Conservation (phyloP, 2,113 vertebrate genomes). For the Pseudopipra pipra region DNA sequence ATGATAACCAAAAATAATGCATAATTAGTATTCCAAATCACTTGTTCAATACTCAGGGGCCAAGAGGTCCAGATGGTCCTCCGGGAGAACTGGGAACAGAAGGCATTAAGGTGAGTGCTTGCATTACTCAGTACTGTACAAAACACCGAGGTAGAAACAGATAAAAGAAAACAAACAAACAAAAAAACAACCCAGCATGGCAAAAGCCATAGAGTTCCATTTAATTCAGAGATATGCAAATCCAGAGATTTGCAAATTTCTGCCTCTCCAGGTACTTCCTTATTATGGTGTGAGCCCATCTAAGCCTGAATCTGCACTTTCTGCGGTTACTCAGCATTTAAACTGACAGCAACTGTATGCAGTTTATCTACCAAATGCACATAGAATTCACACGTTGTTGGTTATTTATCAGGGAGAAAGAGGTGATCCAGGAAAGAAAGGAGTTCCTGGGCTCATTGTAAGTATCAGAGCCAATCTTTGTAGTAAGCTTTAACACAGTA, state of each 20-base stretch:
- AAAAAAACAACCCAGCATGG: neutral
- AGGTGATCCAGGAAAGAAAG: slow-evolving; percentile 84
- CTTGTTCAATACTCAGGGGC: slow-evolving; percentile 79
- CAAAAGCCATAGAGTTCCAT: neutral
- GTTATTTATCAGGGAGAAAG: slow-evolving; percentile 85
- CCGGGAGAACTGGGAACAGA: slow-evolving; percentile 85
- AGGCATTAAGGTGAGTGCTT: slow-evolving; percentile 86
- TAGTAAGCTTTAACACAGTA: neutral
- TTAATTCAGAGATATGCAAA: neutral
- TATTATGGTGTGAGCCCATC: neutral
- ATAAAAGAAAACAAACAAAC: neutral
- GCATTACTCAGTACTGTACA: neutral
- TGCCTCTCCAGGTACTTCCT: neutral
- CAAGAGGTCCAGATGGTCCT: slow-evolving; percentile 86
- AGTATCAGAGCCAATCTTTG: slow-evolving; percentile 64
- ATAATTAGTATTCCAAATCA: neutral
- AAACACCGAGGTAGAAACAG: neutral
- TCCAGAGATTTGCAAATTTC: neutral
- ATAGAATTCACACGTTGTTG: neutral
- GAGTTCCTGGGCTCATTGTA: slow-evolving; percentile 85
- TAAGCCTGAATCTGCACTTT: neutral
- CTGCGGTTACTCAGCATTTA: neutral
- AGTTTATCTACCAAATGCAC: neutral
- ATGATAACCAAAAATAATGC: neutral
- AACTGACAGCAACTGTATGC: neutral